Conservation (phyloP, 2,797 vertebrate species). For the Coranthus polyacanthus region DNA sequence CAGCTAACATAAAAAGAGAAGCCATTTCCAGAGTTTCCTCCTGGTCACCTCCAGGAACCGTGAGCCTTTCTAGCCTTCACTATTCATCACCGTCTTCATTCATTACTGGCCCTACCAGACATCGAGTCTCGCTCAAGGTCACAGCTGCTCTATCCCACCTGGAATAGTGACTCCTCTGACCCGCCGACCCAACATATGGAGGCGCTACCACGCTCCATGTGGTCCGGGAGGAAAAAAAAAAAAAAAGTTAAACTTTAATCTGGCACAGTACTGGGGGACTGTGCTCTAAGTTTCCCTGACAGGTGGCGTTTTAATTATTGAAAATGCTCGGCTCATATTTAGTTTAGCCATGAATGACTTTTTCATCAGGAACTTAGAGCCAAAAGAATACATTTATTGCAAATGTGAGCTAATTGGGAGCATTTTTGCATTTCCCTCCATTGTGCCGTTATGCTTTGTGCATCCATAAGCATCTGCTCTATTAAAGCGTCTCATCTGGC, state of each 20-base stretch:
- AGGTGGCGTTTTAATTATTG: conserved; percentile 81
- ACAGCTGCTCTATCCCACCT: conserved; percentile 76
- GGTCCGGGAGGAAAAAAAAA: conserved; percentile 46
- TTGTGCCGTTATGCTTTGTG: neutral
- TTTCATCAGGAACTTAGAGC: conserved; percentile 55
- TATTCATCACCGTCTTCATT: conserved; percentile 78
- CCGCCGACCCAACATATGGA: conserved; percentile 70
- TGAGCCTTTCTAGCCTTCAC: conserved; percentile 57
- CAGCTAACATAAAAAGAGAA: conserved; percentile 21
- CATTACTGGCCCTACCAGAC: conserved; percentile 59
- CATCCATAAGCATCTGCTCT: conserved; percentile 38
- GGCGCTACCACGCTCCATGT: conserved; percentile 41
- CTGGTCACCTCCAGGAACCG: conserved; percentile 63
- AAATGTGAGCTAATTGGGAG: conserved; percentile 37
- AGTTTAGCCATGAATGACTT: conserved; percentile 62
- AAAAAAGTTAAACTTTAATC: conserved; percentile 72
- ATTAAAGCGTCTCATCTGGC: conserved; percentile 19
- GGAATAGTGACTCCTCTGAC: conserved; percentile 63
- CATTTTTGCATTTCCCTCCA: conserved; percentile 5
- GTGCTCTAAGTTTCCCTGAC: conserved; percentile 60
- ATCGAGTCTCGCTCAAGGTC: conserved; percentile 68
- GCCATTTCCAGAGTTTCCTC: conserved; percentile 39
- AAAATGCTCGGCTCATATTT: conserved; percentile 65
- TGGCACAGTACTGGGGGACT: conserved; percentile 55
- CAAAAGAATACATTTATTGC: conserved; percentile 23